Conservation (phyloP, 2,113 vertebrate genomes). For the Sapajus apella region DNA sequence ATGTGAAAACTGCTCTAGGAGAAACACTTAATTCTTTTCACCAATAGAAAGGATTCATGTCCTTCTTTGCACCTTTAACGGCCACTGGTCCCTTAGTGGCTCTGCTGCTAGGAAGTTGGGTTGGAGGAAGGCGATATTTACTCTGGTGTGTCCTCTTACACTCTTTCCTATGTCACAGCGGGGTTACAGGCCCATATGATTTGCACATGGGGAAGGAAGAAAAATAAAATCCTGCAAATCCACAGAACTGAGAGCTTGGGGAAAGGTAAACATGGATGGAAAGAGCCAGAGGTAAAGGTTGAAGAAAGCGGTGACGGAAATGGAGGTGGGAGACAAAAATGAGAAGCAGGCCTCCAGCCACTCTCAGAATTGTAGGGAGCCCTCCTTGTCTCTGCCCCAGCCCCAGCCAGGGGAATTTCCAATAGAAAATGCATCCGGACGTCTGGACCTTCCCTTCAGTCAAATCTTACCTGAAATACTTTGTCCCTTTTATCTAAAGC, state of each 20-base stretch:
- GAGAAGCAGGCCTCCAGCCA: background rate
- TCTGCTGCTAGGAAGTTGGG: background rate
- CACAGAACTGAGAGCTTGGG: background rate
- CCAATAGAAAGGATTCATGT: background rate
- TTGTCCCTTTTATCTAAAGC: background rate
- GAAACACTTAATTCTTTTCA: background rate
- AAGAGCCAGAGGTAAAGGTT: background rate
- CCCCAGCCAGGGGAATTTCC: background rate
- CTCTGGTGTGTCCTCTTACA: rapidly evolving
- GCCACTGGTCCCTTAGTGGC: rapidly evolving
- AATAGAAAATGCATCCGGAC: background rate
- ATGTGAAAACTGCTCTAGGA: background rate
- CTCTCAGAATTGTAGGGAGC: background rate
- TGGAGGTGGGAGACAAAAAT: background rate
- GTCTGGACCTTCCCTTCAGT: background rate
- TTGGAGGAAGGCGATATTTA: background rate
- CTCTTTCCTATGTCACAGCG: rapidly evolving
- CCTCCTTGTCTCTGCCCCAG: background rate
- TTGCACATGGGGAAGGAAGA: background rate
- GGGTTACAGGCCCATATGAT: background rate
- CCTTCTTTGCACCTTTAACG: background rate
- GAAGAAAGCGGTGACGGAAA: background rate
- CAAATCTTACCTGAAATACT: background rate
- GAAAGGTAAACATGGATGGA: background rate
- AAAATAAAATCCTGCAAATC: background rate